Evolutionary conservation across 1,140 invertebrate genomes (phyloP).

Genomic region (Penaeus chinensis): DNA sequence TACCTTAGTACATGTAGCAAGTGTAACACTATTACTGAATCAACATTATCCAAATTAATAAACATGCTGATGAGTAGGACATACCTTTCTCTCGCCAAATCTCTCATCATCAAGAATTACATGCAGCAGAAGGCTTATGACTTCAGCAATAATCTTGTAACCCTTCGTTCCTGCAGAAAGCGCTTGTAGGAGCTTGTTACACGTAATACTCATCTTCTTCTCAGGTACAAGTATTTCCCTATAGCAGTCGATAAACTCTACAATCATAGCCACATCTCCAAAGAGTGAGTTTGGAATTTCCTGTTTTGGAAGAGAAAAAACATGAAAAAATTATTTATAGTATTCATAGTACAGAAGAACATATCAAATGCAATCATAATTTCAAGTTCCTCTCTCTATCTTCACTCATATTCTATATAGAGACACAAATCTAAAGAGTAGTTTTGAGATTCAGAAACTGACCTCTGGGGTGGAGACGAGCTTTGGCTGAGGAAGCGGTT

Average conservation of each 20-base stretch:
- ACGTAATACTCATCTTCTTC: constrained; percentile 45
- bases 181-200: constrained; percentile 41
- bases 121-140: constrained; percentile 43
- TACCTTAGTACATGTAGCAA: background rate
- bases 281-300: constrained; percentile 55
- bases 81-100: constrained; percentile 31
- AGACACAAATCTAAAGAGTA: too few species aligned
- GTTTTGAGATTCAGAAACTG: background rate
- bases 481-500: constrained; percentile 30
- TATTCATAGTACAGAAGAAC: background rate
- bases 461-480: constrained; percentile 42
- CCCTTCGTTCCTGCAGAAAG: constrained; percentile 30
- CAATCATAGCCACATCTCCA: constrained; percentile 25
- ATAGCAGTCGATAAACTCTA: constrained; percentile 31
- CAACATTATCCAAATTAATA: background rate
- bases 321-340: background rate
- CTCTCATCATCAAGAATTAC: constrained; percentile 32
- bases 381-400: too few species aligned
- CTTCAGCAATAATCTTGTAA: constrained; percentile 37
- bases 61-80: background rate
- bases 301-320: background rate
- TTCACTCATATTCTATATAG: too few species aligned
- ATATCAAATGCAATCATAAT: too few species aligned
- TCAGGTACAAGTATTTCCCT: constrained; percentile 36
- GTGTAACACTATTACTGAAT: background rate